Evolutionary conservation across 2,888 invertebrate species (phyloP).

Genomic region (Anodontia alba): DNA sequence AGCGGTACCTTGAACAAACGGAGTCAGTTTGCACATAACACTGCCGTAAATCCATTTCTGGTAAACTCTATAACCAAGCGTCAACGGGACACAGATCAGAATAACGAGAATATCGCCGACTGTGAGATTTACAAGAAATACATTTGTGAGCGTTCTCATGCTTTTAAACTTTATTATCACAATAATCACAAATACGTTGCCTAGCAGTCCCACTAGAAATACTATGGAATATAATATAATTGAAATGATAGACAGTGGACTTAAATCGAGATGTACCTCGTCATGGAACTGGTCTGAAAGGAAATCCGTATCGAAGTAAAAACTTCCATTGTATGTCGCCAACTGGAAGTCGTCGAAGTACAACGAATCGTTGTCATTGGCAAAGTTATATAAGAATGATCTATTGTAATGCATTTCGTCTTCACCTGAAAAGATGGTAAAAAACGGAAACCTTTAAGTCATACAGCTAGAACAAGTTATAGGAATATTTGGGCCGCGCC

Average conservation of each 20-base stretch:
- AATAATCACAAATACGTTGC: slow-evolving; percentile 74
- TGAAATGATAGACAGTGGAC: slow-evolving; percentile 67
- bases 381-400: background rate
- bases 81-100: slow-evolving; percentile 75
- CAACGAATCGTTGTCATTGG: background rate
- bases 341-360: background rate
- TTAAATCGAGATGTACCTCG: slow-evolving; percentile 49
- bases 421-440: background rate
- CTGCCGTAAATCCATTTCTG: slow-evolving; percentile 72
- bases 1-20: slow-evolving; percentile 75
- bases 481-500: too few species aligned
- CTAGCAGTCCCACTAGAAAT: slow-evolving; percentile 71
- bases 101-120: slow-evolving; percentile 77
- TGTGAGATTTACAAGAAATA: slow-evolving; percentile 75
- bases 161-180: slow-evolving; percentile 72
- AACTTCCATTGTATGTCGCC: background rate
- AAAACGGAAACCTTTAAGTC: too few species aligned
- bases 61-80: slow-evolving; percentile 73
- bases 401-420: background rate
- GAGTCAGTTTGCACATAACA: slow-evolving; percentile 72
- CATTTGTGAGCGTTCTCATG: slow-evolving; percentile 77
- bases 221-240: slow-evolving; percentile 69
- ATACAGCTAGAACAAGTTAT: too few species aligned
- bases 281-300: slow-evolving; percentile 12
- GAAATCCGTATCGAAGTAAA: background rate